phyloP scores from a whole-genome alignment of 2,888 invertebrate species.

The Hydriomena furcata region DNA sequence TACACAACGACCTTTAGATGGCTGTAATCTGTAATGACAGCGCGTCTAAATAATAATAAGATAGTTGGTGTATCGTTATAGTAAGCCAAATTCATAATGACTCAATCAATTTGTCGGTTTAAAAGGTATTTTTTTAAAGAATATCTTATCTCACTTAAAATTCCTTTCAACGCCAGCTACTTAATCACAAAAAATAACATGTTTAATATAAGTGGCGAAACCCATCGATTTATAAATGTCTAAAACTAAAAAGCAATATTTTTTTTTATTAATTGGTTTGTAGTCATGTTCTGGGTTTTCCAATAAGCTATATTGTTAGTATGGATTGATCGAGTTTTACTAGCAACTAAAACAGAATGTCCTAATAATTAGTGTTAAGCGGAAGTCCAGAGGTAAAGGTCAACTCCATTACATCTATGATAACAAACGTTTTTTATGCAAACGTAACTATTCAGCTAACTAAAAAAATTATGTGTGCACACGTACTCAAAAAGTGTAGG shows the following conservation, averaged over 20 bases:
- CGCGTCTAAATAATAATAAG: conserved; percentile 35
- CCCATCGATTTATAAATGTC: background rate
- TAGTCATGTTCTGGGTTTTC: conserved; percentile 19
- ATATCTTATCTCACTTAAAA: background rate
- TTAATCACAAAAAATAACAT: too few species aligned
- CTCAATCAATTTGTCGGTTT: conserved; percentile 1
- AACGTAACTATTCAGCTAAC: too few species aligned
- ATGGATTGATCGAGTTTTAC: conserved; percentile 17
- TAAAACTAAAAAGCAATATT: too few species aligned
- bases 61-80: conserved; percentile 8
- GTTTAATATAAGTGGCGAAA: background rate
- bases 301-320: conserved; percentile 17
- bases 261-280: conserved; percentile 1
- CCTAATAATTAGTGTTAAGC: too few species aligned
- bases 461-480: too few species aligned
- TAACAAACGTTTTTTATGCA: too few species aligned
- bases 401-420: too few species aligned
- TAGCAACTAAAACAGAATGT: conserved; percentile 16
- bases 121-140: background rate
- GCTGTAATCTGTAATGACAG: conserved; percentile 38
- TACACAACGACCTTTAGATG: conserved; percentile 30
- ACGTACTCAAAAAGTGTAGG: too few species aligned
- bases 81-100: conserved; percentile 16
- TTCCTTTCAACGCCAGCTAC: background rate
- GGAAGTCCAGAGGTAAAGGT: too few species aligned